Evolutionary conservation across 2,113 vertebrate species (phyloP).

Genomic region (Falco punctatus): DNA sequence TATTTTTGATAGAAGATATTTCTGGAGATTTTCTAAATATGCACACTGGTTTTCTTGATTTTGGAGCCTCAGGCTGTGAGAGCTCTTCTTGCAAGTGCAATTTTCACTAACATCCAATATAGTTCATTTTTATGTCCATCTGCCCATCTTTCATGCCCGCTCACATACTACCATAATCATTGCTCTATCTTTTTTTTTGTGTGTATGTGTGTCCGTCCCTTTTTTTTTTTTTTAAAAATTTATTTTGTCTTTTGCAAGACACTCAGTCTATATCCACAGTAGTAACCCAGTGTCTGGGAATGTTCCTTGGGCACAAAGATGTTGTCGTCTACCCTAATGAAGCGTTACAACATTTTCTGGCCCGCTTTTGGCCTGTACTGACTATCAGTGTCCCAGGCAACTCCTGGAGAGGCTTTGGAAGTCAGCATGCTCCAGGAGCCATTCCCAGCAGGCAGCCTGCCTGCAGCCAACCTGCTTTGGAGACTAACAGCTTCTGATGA

Average conservation of each 20-base stretch:
- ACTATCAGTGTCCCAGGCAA: conserved; percentile 21
- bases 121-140: background rate
- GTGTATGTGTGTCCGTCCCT: background rate
- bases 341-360: background rate
- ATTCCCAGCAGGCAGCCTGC: conserved; percentile 51
- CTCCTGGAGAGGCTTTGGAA: conserved; percentile 51
- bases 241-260: background rate
- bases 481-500: conserved; percentile 51
- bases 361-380: background rate
- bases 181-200: background rate
- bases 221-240: background rate
- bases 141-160: background rate
- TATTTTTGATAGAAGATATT: background rate
- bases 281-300: background rate
- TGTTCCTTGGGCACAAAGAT: background rate
- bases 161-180: background rate
- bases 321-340: background rate
- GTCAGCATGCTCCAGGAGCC: conserved; percentile 16
- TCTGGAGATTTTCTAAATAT: background rate
- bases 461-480: conserved; percentile 59
- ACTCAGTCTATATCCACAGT: background rate
- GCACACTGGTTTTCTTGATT: background rate
- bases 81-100: background rate
- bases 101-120: background rate
- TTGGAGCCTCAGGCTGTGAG: background rate